Conservation (phyloP, 35 echinoderm and acorn worm species). For the Stichopus chloronotus region DNA sequence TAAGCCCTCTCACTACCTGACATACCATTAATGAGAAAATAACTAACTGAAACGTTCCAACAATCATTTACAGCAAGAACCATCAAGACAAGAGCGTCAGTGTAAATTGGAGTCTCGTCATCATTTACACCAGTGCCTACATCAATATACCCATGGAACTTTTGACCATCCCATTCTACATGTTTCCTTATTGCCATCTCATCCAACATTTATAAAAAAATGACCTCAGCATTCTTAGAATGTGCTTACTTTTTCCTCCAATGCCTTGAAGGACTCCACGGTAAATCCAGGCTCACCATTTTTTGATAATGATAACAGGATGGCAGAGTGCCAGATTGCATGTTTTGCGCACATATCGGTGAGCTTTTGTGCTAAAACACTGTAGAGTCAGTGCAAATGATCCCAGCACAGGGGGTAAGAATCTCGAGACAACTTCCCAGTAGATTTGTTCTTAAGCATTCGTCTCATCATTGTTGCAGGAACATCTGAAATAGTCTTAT, state of each 20-base stretch:
- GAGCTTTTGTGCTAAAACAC: no score
- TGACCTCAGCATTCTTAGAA: neutral
- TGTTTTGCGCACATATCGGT: no score
- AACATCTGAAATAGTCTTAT: neutral
- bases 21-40: constrained; percentile 66
- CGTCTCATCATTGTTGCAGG: constrained; percentile 45
- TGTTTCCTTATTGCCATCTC: constrained; percentile 25
- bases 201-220: constrained; percentile 26
- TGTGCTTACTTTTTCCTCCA: neutral
- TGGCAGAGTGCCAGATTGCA: no score
- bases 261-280: neutral
- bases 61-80: neutral
- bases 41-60: constrained; percentile 60
- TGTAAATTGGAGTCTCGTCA: neutral
- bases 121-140: neutral
- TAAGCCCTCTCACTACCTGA: neutral
- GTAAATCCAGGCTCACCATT: constrained; percentile 39
- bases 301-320: no score
- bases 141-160: constrained; percentile 55
- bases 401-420: no score
- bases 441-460: no score
- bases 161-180: neutral
- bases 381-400: no score
- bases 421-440: no score
- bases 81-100: constrained; percentile 57